These are phyloP conservation scores for Mohoua ochrocephala DNA, from an alignment of 2,113 vertebrate genomes.

Conservation along the genomic window DNA sequence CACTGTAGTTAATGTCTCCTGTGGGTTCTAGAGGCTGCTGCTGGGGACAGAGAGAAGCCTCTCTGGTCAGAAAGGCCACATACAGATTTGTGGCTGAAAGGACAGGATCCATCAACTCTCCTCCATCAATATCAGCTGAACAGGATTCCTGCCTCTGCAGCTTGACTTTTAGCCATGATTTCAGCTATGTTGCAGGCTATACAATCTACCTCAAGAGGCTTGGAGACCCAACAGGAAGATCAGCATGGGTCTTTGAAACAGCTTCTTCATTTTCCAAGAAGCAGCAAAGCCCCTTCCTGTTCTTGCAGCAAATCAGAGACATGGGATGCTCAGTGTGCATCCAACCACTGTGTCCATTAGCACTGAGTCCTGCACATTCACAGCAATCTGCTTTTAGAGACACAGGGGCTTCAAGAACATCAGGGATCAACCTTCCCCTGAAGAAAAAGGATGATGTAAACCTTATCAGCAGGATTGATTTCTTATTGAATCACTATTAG, in stretches of 20 bases:
- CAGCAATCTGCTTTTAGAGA: not conserved
- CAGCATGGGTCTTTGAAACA: not conserved
- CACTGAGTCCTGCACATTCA: not conserved
- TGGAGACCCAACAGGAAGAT: not conserved
- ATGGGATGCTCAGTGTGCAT: not conserved
- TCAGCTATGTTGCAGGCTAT: not conserved
- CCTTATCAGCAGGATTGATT: not conserved
- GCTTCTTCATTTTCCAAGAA: not conserved
- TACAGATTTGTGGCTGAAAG: not conserved
- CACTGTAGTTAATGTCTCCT: not conserved
- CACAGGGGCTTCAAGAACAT: not conserved
- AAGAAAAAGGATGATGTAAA: not conserved
- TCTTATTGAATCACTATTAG: not conserved
- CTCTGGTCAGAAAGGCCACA: not conserved
- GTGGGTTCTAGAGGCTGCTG: not conserved
- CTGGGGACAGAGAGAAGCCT: not conserved
- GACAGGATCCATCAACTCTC: not conserved
- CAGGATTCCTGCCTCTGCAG: not conserved
- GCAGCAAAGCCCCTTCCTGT: not conserved
- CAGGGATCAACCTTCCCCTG: not conserved
- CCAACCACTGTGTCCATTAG: not conserved
- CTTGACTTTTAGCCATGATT: not conserved
- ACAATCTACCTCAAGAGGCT: not conserved
- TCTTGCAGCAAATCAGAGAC: not conserved
- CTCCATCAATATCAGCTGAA: not conserved